phyloP scores from a whole-genome alignment of 2,888 invertebrate genomes.

The Adela reaumurella region DNA sequence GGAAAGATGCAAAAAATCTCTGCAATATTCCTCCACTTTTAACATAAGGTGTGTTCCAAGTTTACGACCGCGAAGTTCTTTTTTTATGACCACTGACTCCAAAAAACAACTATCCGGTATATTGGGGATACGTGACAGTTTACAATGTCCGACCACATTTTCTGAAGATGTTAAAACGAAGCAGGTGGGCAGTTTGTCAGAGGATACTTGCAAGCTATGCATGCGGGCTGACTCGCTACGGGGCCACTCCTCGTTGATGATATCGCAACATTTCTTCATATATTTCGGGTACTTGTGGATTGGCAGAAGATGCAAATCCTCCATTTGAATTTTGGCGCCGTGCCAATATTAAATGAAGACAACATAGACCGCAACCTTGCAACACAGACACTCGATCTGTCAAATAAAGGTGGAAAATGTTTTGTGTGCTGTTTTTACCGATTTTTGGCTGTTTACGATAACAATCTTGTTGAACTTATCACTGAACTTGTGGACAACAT shows the following conservation, averaged over 20 bases:
- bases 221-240: slow-evolving; percentile 76
- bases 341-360: too few species aligned
- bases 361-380: too few species aligned
- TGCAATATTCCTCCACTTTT: slow-evolving; percentile 71
- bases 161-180: slow-evolving; percentile 49
- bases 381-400: too few species aligned
- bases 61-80: slow-evolving; percentile 67
- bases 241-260: slow-evolving; percentile 86
- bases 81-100: slow-evolving; percentile 78
- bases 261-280: slow-evolving; percentile 65
- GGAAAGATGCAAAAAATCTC: slow-evolving; percentile 55
- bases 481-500: too few species aligned
- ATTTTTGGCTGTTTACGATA: too few species aligned
- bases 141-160: slow-evolving; percentile 62
- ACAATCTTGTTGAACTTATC: too few species aligned
- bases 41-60: slow-evolving; percentile 73
- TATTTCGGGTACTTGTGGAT: slow-evolving; percentile 72
- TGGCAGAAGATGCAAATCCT: slow-evolving; percentile 54
- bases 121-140: slow-evolving; percentile 69
- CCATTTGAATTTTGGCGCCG: slow-evolving; percentile 15
- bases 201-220: slow-evolving; percentile 68
- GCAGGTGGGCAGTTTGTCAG: slow-evolving; percentile 69
- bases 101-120: slow-evolving; percentile 71
- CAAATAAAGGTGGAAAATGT: too few species aligned
- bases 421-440: too few species aligned